Conservation (phyloP, 2,888 invertebrate genomes). For the Cryptocephalus primarius region DNA sequence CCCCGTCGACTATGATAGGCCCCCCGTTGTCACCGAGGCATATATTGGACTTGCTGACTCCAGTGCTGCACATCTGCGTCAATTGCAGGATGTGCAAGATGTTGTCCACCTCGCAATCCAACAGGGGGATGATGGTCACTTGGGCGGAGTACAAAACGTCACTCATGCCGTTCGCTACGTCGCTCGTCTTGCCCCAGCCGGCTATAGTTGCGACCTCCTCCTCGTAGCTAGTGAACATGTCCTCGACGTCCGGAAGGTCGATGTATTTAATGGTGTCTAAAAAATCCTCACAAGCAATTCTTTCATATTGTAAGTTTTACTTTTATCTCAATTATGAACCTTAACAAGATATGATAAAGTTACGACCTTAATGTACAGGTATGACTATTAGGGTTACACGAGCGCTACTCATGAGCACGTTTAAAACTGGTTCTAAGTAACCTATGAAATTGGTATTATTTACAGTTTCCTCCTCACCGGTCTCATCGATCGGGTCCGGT, state of each 20-base stretch:
- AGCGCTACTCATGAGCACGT: too few species aligned
- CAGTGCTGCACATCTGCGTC: constrained; percentile 13
- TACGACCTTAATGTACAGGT: too few species aligned
- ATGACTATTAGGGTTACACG: too few species aligned
- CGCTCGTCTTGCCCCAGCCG: constrained; percentile 15
- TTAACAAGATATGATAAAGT: too few species aligned
- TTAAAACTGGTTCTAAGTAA: too few species aligned
- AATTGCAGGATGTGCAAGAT: constrained; percentile 4
- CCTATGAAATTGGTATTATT: too few species aligned
- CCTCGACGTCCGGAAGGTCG: constrained; percentile 5
- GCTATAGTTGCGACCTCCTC: constrained; percentile 7
- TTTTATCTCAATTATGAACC: too few species aligned
- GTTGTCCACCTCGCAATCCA: constrained; percentile 9
- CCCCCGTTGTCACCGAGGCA: constrained; percentile 14
- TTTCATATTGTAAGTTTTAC: too few species aligned
- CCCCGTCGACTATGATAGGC: constrained; percentile 11
- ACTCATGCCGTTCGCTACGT: constrained; percentile 5
- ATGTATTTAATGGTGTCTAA: not conserved
- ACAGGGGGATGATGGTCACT: constrained; percentile 10
- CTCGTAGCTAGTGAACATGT: constrained; percentile 7
- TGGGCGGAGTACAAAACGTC: constrained; percentile 8
- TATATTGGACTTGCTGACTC: constrained; percentile 9
- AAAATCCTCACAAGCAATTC: too few species aligned
- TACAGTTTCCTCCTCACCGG: too few species aligned
- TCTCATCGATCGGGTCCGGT: constrained; percentile 29